Evolutionary conservation across 2,888 invertebrate species (phyloP), one percentile per base, ranked within the genome.

Genomic region (Ophion ellenae): DNA sequence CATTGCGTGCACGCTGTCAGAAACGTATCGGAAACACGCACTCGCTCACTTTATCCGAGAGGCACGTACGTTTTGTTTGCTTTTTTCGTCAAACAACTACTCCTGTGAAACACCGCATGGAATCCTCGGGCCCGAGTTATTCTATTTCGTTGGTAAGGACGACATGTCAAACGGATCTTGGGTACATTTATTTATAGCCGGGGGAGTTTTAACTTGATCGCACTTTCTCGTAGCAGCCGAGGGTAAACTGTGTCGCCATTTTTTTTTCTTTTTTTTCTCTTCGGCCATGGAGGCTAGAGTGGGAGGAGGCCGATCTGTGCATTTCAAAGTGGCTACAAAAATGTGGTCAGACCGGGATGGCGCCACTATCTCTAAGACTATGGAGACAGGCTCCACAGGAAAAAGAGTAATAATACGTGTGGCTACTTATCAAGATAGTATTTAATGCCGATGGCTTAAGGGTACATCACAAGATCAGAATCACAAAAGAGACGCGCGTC

Each of bases 1-100:
- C 93, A 94, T 94, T 92, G 91, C 91, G 88, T 84, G 91, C 91
- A 91, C 89, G 91, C 92, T 91, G 92, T 90, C 91, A 90, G 90
- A 91, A 91, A 92, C 93, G 93, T 92, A 92, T 91, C 90, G 67
- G 61, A 47, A 66, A 91, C 90, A 88, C 90, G 88, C 89, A 90
- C 89, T 91, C 87, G 70, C 75, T 63, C 17, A 47, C 32, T 70
- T 47, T 81, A 78, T 14, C 20, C 17, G 20, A 36, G 32, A 61
- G 67, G 53, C 24, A n/a, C 75, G 63, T 32, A 24, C 40, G 53
- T 36, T 36, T 67, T 36, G 17, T 61, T 57, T 28, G 20, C 28
- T 20, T 40, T 71, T 66, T 45, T 40, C 14, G 20, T 20, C 17
- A 40, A 59, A 59, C 28, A 66, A 45, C 57, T 14, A 32, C 61